Percentiles rank a stretch among this genome's conserved stretches.
phyloP scores from a whole-genome alignment of 1,140 invertebrate species.

The Zaprionus ghesquierei region DNA sequence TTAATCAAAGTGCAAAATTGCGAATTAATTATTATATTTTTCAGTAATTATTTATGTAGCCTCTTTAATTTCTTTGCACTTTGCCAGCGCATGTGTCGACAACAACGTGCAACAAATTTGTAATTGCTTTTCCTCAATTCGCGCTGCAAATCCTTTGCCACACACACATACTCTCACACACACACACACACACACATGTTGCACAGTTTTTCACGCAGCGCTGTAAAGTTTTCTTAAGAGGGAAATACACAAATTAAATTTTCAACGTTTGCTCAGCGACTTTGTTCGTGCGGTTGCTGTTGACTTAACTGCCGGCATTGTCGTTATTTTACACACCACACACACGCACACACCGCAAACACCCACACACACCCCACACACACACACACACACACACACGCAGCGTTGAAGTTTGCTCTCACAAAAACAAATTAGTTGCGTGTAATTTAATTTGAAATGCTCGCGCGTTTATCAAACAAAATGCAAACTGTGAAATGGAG shows the following conservation, averaged over 20 bases:
- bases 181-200: conserved; percentile 1
- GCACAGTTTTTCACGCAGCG: not conserved
- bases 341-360: conserved; percentile 7
- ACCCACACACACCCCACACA: not conserved
- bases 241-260: conserved; percentile 35
- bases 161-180: no score
- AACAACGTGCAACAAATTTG: conserved; percentile 7
- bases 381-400: conserved; percentile 1
- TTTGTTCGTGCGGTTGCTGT: conserved; percentile 37
- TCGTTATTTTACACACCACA: conserved; percentile 22
- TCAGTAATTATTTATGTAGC: not conserved
- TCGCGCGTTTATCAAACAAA: conserved; percentile 77
- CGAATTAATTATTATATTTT: not conserved
- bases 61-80: not conserved
- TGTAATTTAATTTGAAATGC: conserved; percentile 78
- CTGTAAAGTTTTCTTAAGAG: conserved; percentile 4
- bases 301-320: conserved; percentile 38
- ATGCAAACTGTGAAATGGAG: conserved; percentile 69
- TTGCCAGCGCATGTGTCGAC: not conserved
- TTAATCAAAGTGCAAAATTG: not conserved
- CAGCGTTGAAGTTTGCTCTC: not conserved
- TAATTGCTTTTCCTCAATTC: conserved; percentile 5
- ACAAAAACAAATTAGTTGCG: conserved; percentile 78
- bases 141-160: conserved; percentile 15
- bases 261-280: conserved; percentile 42